These are phyloP conservation scores for Zoroaster sp. DNA, from an alignment of 53 echinoderm and acorn worm species.

Conservation along the genomic window DNA sequence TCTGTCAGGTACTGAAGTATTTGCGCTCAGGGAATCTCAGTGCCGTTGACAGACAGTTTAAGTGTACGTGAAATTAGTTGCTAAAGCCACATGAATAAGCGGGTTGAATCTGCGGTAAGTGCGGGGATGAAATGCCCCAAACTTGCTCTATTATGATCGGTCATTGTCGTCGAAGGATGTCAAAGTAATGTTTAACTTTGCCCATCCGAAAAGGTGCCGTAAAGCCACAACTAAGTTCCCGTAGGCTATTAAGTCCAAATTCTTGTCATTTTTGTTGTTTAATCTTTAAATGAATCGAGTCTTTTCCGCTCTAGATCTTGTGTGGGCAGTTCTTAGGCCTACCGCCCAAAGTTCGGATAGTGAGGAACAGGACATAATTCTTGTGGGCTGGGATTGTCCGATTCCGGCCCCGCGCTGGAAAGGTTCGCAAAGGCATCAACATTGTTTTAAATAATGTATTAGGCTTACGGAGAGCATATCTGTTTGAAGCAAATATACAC, in stretches of 20 bases:
- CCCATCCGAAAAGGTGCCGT: not conserved
- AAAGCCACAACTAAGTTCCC: not conserved
- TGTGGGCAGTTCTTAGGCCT: too few species aligned
- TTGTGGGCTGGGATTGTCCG: too few species aligned
- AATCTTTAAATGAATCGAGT: too few species aligned
- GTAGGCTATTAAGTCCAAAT: not conserved
- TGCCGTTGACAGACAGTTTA: slow-evolving; percentile 16
- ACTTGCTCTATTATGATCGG: not conserved
- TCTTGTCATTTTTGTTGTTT: too few species aligned
- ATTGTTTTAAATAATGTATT: too few species aligned
- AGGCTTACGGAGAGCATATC: too few species aligned
- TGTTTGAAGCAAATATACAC: too few species aligned
- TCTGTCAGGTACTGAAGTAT: slow-evolving; percentile 9
- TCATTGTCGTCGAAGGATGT: not conserved
- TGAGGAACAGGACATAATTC: too few species aligned
- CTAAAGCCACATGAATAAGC: not conserved
- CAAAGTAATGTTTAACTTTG: not conserved
- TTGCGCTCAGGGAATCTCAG: not conserved
- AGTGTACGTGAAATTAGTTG: slow-evolving; percentile 34
- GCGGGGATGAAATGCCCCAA: not conserved
- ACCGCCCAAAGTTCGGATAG: too few species aligned
- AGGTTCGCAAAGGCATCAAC: too few species aligned
- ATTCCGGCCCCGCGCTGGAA: too few species aligned
- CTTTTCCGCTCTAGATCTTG: too few species aligned
- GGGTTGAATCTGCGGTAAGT: not conserved